A percentile compares a stretch with the other conserved stretches of the same genome.
Evolutionary conservation across 2,797 vertebrate genomes (phyloP).

Genomic region (Molossus alvarezi): DNA sequence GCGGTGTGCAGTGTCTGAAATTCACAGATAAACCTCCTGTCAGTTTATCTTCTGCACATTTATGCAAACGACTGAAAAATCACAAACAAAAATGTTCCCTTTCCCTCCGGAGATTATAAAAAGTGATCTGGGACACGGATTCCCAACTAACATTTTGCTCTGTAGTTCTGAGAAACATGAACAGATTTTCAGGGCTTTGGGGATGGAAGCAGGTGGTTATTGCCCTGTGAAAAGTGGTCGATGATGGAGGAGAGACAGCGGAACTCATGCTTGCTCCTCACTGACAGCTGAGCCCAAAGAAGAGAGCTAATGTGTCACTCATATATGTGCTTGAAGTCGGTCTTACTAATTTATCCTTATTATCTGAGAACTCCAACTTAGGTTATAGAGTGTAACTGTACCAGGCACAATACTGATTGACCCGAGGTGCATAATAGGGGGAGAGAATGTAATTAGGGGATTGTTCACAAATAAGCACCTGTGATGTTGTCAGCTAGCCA

Average conservation of each 20-base stretch:
- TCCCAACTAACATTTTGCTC: conserved; percentile 13
- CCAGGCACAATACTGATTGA: neutral
- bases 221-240: conserved; percentile 7
- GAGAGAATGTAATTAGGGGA: neutral
- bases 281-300: conserved; percentile 7
- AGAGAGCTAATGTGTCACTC: conserved; percentile 47
- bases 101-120: conserved; percentile 21
- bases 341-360: conserved; percentile 60
- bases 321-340: neutral
- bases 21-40: conserved; percentile 51
- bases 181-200: neutral
- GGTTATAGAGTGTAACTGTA: neutral
- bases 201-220: neutral
- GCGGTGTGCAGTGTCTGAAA: neutral
- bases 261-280: neutral
- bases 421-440: neutral
- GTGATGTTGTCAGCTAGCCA: conserved; percentile 10
- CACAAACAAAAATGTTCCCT: neutral
- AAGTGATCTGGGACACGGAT: conserved; percentile 57
- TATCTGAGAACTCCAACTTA: conserved; percentile 53
- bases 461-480: neutral
- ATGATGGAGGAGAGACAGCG: neutral
- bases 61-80: conserved; percentile 66
- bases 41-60: conserved; percentile 51
- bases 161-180: neutral